Conservation (phyloP, 1,140 invertebrate species). For the Triops cancriformis region DNA sequence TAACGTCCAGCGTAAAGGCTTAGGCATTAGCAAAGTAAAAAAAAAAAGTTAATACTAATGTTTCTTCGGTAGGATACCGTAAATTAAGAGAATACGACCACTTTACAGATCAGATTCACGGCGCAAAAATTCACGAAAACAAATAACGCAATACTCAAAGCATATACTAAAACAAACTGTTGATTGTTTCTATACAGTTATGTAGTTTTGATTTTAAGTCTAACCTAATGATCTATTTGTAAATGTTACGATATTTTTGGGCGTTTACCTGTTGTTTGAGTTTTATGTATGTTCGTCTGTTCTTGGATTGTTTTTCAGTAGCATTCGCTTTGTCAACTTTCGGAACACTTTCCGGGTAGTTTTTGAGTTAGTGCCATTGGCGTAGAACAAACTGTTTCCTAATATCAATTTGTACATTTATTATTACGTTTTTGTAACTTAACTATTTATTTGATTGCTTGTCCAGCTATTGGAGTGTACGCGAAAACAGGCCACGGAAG, state of each 20-base stretch:
- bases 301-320: too few species aligned
- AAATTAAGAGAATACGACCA: not conserved
- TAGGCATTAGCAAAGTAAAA: slow-evolving; percentile 78
- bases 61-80: not conserved
- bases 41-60: not conserved
- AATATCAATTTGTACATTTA: slow-evolving; percentile 15
- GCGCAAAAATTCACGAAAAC: too few species aligned
- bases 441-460: slow-evolving; percentile 20
- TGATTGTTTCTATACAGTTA: not conserved
- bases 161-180: not conserved
- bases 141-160: too few species aligned
- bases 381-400: too few species aligned
- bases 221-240: too few species aligned
- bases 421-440: slow-evolving; percentile 15
- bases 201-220: too few species aligned
- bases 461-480: slow-evolving; percentile 30
- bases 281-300: too few species aligned
- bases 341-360: too few species aligned
- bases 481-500: slow-evolving; percentile 58
- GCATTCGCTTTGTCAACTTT: too few species aligned
- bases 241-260: too few species aligned
- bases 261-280: too few species aligned
- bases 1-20: slow-evolving; percentile 74
- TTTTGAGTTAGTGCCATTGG: too few species aligned
- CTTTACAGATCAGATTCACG: not conserved